phyloP scores from a whole-genome alignment of 2,888 invertebrate genomes.

The Callyntrura sp. region DNA sequence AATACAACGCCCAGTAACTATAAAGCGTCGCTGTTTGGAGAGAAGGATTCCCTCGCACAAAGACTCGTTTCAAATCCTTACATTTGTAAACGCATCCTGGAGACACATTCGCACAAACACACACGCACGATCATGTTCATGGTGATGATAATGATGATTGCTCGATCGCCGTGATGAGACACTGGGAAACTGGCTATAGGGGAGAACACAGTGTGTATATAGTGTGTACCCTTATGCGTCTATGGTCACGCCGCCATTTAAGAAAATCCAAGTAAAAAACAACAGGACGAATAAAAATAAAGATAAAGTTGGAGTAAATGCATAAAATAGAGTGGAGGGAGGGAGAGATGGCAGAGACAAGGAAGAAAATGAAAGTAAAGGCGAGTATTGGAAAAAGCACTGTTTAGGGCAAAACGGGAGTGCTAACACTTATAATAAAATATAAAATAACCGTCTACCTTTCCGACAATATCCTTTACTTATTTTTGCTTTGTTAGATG shows the following conservation, averaged over 20 bases:
- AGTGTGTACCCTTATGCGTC: too few relatives aligned
- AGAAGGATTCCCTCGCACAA: neutral
- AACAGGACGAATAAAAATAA: conserved; percentile 15
- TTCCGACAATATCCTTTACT: neutral
- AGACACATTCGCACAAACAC: neutral
- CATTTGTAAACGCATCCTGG: neutral
- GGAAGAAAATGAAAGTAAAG: conserved; percentile 14
- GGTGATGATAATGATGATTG: neutral
- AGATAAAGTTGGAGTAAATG: conserved; percentile 38
- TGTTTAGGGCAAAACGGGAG: conserved; percentile 34
- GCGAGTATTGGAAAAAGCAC: conserved; percentile 25
- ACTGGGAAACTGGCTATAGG: neutral
- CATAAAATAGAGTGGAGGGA: conserved; percentile 26
- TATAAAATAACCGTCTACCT: conserved; percentile 41
- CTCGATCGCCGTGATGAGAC: neutral
- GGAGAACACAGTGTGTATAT: too few relatives aligned
- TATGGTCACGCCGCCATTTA: too few relatives aligned
- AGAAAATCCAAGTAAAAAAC: neutral
- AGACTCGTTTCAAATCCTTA: neutral
- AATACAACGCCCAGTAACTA: too few relatives aligned
- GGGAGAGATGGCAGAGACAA: neutral
- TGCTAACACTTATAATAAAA: conserved; percentile 48
- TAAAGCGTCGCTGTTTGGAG: too few relatives aligned
- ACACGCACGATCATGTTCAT: conserved; percentile 8
- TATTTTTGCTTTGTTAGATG: neutral